Evolutionary conservation across 2,113 vertebrate genomes (phyloP).

Genomic region (Piprites chloris): DNA sequence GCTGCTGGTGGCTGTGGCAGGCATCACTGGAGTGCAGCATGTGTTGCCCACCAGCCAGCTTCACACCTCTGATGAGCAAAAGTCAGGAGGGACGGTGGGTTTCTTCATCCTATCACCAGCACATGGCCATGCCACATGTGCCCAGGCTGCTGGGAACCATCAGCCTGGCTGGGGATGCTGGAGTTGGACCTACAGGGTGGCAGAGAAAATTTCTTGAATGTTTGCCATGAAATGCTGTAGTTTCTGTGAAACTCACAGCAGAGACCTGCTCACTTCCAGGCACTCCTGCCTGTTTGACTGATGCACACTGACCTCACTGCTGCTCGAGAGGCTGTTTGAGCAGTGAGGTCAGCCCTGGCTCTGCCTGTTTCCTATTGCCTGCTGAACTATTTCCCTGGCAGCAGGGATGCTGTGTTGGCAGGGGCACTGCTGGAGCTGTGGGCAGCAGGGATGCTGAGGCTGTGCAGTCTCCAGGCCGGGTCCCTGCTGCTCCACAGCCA

Average conservation of each 20-base stretch:
- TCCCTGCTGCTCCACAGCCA: neutral
- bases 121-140: rapidly evolving
- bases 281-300: rapidly evolving
- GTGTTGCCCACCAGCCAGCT: neutral
- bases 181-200: neutral
- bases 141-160: neutral
- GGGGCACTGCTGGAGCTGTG: neutral
- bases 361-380: neutral
- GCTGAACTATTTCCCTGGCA: neutral
- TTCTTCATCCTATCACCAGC: neutral
- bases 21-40: neutral
- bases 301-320: rapidly evolving
- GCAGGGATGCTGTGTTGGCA: neutral
- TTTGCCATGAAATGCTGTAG: neutral
- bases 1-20: neutral
- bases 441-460: neutral
- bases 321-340: neutral
- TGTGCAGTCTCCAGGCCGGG: neutral
- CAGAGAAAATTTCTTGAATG: rapidly evolving
- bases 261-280: neutral
- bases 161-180: neutral
- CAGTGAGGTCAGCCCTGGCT: neutral
- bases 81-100: neutral
- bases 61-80: neutral
- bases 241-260: neutral